Evolutionary conservation across 2,113 vertebrate species (phyloP), one percentile per base, ranked within the genome.

Genomic region (Tachysurus vachellii): DNA sequence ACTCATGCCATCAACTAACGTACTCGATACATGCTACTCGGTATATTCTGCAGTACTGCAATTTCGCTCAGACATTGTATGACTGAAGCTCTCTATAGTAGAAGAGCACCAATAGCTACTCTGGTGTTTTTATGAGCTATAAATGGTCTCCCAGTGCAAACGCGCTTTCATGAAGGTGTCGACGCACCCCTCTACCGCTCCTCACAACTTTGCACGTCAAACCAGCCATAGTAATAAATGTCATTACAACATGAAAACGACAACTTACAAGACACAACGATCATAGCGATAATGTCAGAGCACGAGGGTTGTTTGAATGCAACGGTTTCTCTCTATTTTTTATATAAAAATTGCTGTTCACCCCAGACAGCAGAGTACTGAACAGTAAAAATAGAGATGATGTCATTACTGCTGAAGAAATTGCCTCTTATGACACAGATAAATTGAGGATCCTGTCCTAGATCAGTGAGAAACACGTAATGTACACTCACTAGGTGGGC

Each of bases 401-500:
- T 59, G 54, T 23, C 28, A 31, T 54, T 21, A 36, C 54, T 21
- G 53, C 54, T 59, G 17, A n/a, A 53, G 23, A 5, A 76, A 50
- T 16, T 7, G 47, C 21, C 44, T 76, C 26, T 54, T 16, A 42
- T 36, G 77, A 36, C 28, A 77, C 75, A 59, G 77, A 36, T 80
- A 57, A 80, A 59, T 59, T 36, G 28, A 80, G 17, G 28, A 59
- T 80, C 8, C 16, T 80, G 50, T 57, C 77, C 28, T 36, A 84
- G 53, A 76, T 85, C 71, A 47, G 36, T 50, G 36, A 7, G 54
- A 62, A 62, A 26, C 56, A 1, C 12, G 16, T 3, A 42, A 28
- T 54, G 50, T 17, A 56, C 54, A 94, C 96, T 96, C 94, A 99
- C 98, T 99, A 99, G 86, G 98, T 99, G 56, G 98, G 98, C 89